A percentile compares a stretch with the other conserved stretches of the same genome.
Evolutionary conservation across 1,140 invertebrate genomes (phyloP).

Genomic region (Drosophila auraria): DNA sequence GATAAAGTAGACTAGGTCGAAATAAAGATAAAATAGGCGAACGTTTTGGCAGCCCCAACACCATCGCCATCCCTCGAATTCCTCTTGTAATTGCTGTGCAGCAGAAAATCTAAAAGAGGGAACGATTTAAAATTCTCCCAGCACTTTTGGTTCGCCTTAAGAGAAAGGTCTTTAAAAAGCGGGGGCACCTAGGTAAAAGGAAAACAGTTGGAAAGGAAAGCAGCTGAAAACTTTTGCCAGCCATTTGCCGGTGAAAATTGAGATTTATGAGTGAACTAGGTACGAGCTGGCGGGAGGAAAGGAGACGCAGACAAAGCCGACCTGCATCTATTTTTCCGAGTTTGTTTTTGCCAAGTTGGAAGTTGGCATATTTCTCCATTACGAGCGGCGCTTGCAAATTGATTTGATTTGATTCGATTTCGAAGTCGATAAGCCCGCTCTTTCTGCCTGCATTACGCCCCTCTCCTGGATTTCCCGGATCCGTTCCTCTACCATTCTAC

Average conservation of each 20-base stretch:
- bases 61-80: not conserved
- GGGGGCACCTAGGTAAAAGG: slow-evolving; percentile 33
- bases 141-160: slow-evolving; percentile 27
- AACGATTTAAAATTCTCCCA: slow-evolving; percentile 49
- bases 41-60: slow-evolving; percentile 47
- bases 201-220: slow-evolving; percentile 54
- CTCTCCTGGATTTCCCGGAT: slow-evolving; percentile 4
- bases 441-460: slow-evolving; percentile 20
- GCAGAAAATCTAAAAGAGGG: slow-evolving; percentile 55
- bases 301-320: slow-evolving; percentile 29
- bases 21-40: slow-evolving; percentile 77
- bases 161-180: slow-evolving; percentile 27
- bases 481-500: not conserved
- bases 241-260: slow-evolving; percentile 64
- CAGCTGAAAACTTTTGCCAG: slow-evolving; percentile 55
- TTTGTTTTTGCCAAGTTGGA: slow-evolving; percentile 64
- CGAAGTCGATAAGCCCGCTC: slow-evolving; percentile 70
- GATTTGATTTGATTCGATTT: slow-evolving; percentile 82
- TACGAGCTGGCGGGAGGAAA: not conserved
- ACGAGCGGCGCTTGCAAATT: slow-evolving; percentile 73
- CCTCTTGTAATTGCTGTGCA: slow-evolving; percentile 70
- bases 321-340: slow-evolving; percentile 54
- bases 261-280: slow-evolving; percentile 52
- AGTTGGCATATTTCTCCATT: slow-evolving; percentile 80
- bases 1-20: slow-evolving; percentile 80